Evolutionary conservation across 2,113 vertebrate species (phyloP).

Genomic region (Helogale parvula): DNA sequence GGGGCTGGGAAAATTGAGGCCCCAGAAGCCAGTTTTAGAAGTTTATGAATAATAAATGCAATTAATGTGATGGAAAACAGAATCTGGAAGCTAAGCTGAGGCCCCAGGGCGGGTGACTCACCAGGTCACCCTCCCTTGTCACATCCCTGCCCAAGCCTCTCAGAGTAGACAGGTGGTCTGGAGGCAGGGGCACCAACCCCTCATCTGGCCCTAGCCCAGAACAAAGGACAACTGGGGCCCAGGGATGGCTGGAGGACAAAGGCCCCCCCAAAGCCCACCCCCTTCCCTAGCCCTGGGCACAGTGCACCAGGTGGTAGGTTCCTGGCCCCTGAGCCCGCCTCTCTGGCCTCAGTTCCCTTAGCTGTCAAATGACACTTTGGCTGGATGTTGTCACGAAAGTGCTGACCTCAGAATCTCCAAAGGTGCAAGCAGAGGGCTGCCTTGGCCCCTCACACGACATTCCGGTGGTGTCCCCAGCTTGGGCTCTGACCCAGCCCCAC

Average conservation of each 20-base stretch:
- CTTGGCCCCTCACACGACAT: neutral
- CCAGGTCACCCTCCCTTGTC: neutral
- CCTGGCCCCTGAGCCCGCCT: neutral
- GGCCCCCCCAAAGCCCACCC: neutral
- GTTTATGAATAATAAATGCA: conserved; percentile 76
- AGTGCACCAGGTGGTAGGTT: neutral
- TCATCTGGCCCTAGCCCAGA: neutral
- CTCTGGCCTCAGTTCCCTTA: neutral
- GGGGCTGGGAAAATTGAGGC: conserved; percentile 47
- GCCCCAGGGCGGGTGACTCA: neutral
- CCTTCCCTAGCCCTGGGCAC: neutral
- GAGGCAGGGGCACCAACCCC: neutral
- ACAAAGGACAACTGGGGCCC: neutral
- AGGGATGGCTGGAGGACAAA: neutral
- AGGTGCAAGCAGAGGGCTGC: neutral
- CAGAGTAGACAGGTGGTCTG: neutral
- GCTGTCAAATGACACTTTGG: neutral
- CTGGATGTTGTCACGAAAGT: fast-evolving
- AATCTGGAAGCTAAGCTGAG: conserved; percentile 20
- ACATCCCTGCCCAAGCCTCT: neutral
- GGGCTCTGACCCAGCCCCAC: neutral
- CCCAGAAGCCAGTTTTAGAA: conserved; percentile 61
- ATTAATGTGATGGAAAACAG: conserved; percentile 71
- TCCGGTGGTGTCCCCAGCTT: fast-evolving
- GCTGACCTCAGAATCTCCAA: neutral